Conservation (phyloP, 2,797 vertebrate species). For the Sebastolobus alascanus region DNA sequence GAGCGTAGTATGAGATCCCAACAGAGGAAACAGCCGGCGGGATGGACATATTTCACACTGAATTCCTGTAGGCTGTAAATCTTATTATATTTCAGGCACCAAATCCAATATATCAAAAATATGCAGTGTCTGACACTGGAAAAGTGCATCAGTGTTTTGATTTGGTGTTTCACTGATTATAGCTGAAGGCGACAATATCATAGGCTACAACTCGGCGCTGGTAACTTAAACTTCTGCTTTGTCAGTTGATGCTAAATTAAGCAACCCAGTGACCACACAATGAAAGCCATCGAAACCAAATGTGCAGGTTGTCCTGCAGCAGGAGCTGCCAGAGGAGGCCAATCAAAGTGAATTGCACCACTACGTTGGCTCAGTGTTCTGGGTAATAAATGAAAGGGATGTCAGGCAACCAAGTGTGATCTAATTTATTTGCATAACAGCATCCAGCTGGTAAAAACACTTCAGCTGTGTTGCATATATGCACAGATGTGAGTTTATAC, state of each 20-base stretch:
- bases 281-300: slow-evolving; percentile 37
- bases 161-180: slow-evolving; percentile 49
- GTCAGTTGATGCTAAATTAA: slow-evolving; percentile 50
- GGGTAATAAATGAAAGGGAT: slow-evolving; percentile 34
- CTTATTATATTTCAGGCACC: slow-evolving; percentile 51
- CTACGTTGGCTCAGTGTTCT: slow-evolving; percentile 8
- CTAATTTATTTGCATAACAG: slow-evolving; percentile 54
- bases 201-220: slow-evolving; percentile 6
- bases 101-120: slow-evolving; percentile 50
- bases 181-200: slow-evolving; percentile 53
- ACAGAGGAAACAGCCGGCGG: slow-evolving; percentile 32
- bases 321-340: slow-evolving; percentile 4
- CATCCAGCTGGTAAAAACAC: slow-evolving; percentile 49
- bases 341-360: slow-evolving; percentile 23
- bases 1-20: slow-evolving; percentile 29
- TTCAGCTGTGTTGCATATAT: slow-evolving; percentile 11
- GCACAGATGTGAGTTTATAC: slow-evolving; percentile 32
- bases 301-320: slow-evolving; percentile 34
- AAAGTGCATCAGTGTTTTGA: slow-evolving; percentile 53
- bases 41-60: slow-evolving; percentile 58
- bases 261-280: slow-evolving; percentile 27
- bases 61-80: slow-evolving; percentile 46
- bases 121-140: slow-evolving; percentile 40
- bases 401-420: slow-evolving; percentile 34
- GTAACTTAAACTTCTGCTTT: slow-evolving; percentile 48